phyloP scores from a whole-genome alignment of 2,888 invertebrate species.

The Meghimatium bilineatum region DNA sequence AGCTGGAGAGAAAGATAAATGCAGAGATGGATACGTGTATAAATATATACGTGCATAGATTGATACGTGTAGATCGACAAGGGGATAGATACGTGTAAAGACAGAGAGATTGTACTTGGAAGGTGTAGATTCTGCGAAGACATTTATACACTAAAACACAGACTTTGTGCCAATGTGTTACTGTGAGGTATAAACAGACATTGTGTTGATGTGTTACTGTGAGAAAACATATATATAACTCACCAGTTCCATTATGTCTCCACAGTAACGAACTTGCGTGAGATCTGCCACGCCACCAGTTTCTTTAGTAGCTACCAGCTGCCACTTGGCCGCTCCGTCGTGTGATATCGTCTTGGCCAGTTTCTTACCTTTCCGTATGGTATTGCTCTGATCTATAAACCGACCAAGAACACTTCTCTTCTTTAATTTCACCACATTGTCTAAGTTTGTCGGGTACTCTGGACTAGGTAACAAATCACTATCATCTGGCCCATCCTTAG shows the following conservation, averaged over 20 bases:
- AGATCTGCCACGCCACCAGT: background rate
- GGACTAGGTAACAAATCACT: background rate
- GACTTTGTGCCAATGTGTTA: too few species aligned
- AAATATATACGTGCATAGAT: too few species aligned
- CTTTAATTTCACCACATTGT: background rate
- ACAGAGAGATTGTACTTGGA: too few species aligned
- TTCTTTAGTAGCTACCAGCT: background rate
- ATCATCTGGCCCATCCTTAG: background rate
- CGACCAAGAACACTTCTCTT: background rate
- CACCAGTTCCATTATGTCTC: conserved; percentile 37
- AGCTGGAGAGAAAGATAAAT: too few species aligned
- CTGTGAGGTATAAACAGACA: too few species aligned
- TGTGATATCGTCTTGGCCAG: background rate
- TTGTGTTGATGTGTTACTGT: too few species aligned
- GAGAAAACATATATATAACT: background rate
- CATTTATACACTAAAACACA: too few species aligned
- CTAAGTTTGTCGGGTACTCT: conserved; percentile 10
- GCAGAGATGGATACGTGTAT: too few species aligned
- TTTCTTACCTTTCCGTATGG: background rate
- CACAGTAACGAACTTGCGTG: conserved; percentile 1
- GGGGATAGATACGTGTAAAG: too few species aligned
- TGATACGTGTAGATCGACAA: too few species aligned
- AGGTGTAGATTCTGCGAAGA: too few species aligned
- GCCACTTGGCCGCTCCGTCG: background rate
- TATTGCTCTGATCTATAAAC: background rate